Percentiles rank a stretch among this genome's conserved stretches.
These are phyloP conservation scores for Mustelus asterias DNA, from an alignment of 2,113 vertebrate species.

Conservation along the genomic window DNA sequence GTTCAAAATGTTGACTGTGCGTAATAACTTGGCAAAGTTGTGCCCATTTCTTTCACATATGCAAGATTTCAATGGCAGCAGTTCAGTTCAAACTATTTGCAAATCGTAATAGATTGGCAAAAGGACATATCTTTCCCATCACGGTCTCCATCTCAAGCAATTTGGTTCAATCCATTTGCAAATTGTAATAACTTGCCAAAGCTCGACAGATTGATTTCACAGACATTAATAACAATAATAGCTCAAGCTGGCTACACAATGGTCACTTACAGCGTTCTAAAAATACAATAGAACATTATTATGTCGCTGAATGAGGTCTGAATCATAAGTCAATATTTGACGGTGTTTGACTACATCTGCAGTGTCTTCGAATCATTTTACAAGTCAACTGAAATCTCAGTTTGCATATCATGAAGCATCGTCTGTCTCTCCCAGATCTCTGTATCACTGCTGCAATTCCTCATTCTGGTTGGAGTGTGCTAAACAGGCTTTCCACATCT, in stretches of 20 bases:
- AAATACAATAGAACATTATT: neutral
- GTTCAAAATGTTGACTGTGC: neutral
- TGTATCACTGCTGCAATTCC: neutral
- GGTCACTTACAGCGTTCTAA: neutral
- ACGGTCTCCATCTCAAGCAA: neutral
- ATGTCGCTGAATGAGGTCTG: slow-evolving; percentile 22
- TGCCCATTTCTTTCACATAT: slow-evolving; percentile 11
- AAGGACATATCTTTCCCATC: slow-evolving; percentile 19
- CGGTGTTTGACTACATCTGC: neutral
- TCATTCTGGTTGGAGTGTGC: neutral
- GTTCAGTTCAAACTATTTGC: slow-evolving; percentile 14
- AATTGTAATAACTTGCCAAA: slow-evolving; percentile 37
- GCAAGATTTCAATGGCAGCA: neutral
- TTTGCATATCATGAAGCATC: neutral
- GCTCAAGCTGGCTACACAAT: slow-evolving; percentile 9
- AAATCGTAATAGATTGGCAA: slow-evolving; percentile 28
- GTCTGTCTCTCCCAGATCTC: neutral
- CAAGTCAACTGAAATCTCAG: neutral
- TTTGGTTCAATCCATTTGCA: slow-evolving; percentile 30
- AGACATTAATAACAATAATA: slow-evolving; percentile 24
- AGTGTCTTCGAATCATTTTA: neutral
- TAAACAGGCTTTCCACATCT: neutral
- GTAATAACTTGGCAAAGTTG: neutral
- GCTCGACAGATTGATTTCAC: slow-evolving; percentile 24
- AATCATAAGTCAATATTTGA: slow-evolving; percentile 14